A percentile compares a stretch with the other conserved stretches of the same genome.
These are phyloP conservation scores for Nemotelus nigrinus DNA, from an alignment of 2,888 invertebrate genomes.

Conservation along the genomic window DNA sequence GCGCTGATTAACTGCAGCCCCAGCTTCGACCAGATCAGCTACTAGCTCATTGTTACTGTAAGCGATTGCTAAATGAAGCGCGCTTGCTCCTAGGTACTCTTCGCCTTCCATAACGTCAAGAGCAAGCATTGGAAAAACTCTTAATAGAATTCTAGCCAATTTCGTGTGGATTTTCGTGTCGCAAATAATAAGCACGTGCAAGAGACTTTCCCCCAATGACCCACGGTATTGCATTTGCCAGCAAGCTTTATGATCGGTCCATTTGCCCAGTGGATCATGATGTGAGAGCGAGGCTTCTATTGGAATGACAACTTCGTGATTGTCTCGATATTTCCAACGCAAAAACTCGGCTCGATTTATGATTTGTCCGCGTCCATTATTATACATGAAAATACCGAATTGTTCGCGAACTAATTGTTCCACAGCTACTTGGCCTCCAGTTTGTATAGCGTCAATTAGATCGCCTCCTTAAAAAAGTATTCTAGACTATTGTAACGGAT, in stretches of 20 bases:
- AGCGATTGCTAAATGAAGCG: slow-evolving; percentile 94
- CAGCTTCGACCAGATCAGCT: slow-evolving; percentile 90
- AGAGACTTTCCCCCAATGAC: slow-evolving; percentile 91
- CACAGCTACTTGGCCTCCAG: slow-evolving; percentile 83
- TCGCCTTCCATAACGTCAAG: slow-evolving; percentile 97
- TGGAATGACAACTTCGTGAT: slow-evolving; percentile 84
- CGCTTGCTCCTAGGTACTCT: slow-evolving; percentile 95
- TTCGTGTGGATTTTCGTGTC: slow-evolving; percentile 80
- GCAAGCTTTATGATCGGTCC: slow-evolving; percentile 92
- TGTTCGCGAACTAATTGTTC: slow-evolving; percentile 87
- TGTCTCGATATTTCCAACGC: slow-evolving; percentile 89
- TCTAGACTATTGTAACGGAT: neutral
- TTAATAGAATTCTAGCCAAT: slow-evolving; percentile 87
- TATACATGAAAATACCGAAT: slow-evolving; percentile 89
- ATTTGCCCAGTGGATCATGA: slow-evolving; percentile 87
- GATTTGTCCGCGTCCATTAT: slow-evolving; percentile 82
- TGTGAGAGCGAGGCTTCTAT: slow-evolving; percentile 86
- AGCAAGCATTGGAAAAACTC: slow-evolving; percentile 89
- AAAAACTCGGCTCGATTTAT: slow-evolving; percentile 90
- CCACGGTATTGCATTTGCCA: slow-evolving; percentile 98
- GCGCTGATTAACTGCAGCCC: slow-evolving; percentile 90
- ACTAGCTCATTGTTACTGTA: slow-evolving; percentile 96
- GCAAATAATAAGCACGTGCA: slow-evolving; percentile 95
- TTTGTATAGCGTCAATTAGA: slow-evolving; percentile 85
- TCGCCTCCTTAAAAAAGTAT: slow-evolving; percentile 74